These are phyloP conservation scores for Montipora cactus DNA, from an alignment of 64 coral and sea anemone genomes.

Conservation along the genomic window DNA sequence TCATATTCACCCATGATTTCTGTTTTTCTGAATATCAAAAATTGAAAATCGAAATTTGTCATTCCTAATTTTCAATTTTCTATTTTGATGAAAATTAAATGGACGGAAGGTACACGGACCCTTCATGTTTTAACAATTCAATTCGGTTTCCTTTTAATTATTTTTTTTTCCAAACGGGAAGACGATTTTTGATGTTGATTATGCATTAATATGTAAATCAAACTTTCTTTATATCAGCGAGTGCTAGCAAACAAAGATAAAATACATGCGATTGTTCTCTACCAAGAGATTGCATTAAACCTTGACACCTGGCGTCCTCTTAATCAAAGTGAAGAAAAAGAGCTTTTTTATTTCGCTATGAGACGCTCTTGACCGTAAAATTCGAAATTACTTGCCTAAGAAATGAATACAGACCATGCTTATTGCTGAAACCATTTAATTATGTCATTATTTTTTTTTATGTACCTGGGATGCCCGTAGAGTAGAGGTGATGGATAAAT, in stretches of 20 bases:
- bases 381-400: background rate
- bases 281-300: background rate
- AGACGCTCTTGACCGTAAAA: background rate
- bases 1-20: too few species aligned
- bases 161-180: too few species aligned
- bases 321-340: background rate
- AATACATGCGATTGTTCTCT: background rate
- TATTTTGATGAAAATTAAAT: too few species aligned
- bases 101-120: too few species aligned
- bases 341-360: background rate
- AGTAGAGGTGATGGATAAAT: background rate
- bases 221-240: background rate
- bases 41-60: too few species aligned
- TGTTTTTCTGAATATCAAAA: too few species aligned
- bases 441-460: background rate
- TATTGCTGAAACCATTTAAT: background rate
- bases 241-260: background rate
- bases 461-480: background rate
- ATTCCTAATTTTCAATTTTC: too few species aligned
- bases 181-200: too few species aligned
- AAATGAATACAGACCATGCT: background rate
- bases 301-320: too few species aligned
- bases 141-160: too few species aligned
- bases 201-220: background rate
- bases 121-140: too few species aligned